Base-by-base conservation (phyloP, 2,888 invertebrate species). In the Machimus rusticus region DNA sequence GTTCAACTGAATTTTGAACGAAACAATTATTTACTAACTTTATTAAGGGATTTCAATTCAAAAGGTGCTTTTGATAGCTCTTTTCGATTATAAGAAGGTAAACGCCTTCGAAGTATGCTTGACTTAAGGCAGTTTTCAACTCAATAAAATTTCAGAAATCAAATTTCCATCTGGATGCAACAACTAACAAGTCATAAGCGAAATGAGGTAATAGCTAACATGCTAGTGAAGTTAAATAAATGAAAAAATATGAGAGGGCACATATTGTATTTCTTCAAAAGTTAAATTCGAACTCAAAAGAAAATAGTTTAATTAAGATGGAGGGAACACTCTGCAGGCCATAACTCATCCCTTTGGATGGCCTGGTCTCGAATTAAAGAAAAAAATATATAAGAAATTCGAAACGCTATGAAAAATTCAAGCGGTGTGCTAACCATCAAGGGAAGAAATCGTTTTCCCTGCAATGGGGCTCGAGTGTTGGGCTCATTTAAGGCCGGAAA, bases 401-500 rank as follows among this genome's bases (percentile, higher is more conserved):
- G 43, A 82, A 66, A 81, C 81, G 5, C 34, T 34, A 57, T 57
- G 34, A 51, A 31, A 82, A 82, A 57, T 82, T 82, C 82, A 57
- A 66, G n/a, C 39, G 82, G 82, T 82, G 82, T 57, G 57, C 57
- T 66, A 19, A 34, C 82, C 82, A 82, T 82, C 37, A 82, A 82
- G 82, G 82, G 82, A 82, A 39, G 46, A 51, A 16, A 12, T 66
- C 46, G 9, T 79, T 46, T 79, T 79, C 79, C 66, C 57, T 82
- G 57, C 57, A 16, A 37, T 12, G 76, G 76, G 76, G 19, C 23
- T 14, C 57, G 19, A 82, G 82, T 57, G 51, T 31, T 55, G 51
- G 55, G 51, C 82, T 66, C 82, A 57, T 82, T 86, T 23, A 23
- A 86, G 76, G 43, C 86, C 86, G 86, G 86, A 86, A 86, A 37